Base-by-base conservation (phyloP, 2,113 vertebrate genomes). In the Silurus asotus region DNA sequence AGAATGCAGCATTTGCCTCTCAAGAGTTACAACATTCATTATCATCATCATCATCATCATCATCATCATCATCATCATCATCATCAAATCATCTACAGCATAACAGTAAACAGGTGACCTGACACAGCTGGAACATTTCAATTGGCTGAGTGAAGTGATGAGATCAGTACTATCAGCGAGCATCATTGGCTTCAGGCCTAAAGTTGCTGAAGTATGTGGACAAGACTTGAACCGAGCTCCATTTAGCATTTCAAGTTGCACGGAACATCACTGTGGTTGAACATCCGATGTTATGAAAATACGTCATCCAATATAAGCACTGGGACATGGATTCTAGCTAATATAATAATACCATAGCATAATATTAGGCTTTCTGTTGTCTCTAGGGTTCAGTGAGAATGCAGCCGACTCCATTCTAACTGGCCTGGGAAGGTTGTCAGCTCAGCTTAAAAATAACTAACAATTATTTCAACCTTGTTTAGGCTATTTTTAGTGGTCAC, bases 101-200 rank as follows among this genome's bases (percentile, higher is more conserved):
- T 70, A 51, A 77, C 64, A 48, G 49, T 45, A 69, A 86, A 86
- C 87, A 88, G 51, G 80, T 86, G 85, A 87, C 81, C 59, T 85
- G 82, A 55, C 55, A 61, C 87, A 79, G 62, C 49, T 70, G 90
- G 56, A 81, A 83, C 83, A 87, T 86, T 89, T 58, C 85, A 37
- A 80, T 78, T 5, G 67, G 75, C 48, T 84, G 49, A 49, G n/a
- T 74, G 76, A 14, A 67, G n/a, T 64, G 65, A 20, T 84, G 76
- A 61, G 61, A 84, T 87, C 72, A 84, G 56, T 5, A 19, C 23
- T 77, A 81, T 81, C 65, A 19, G 17, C 0, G n/a, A 85, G 10
- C 17, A 77, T 59, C 62, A 28, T 58, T 13, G 7, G 8, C 20
- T 74, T 70, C 67, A 28, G 23, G 55, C 48, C 10, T 5, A 49